These are phyloP conservation scores for Lithophane ornitopus DNA, from an alignment of 2,888 invertebrate genomes.

Conservation along the genomic window DNA sequence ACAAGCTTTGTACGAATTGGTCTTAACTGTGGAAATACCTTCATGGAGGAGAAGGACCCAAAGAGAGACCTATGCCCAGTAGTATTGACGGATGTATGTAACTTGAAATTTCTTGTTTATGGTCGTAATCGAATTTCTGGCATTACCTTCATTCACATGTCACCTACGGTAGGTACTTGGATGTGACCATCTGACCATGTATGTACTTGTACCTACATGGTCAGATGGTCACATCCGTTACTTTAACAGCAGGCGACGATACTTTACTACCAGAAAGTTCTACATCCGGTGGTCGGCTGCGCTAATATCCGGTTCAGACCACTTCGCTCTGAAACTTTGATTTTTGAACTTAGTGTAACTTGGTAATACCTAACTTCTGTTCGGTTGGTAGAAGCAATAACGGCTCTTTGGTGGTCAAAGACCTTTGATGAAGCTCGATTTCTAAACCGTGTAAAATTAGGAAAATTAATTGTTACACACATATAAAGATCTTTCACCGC, in stretches of 20 bases:
- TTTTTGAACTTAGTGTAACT: constrained; percentile 57
- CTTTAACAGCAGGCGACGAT: constrained; percentile 38
- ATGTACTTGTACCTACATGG: too few relatives aligned
- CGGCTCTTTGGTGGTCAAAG: background rate
- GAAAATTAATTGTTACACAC: too few relatives aligned
- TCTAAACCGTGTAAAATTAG: background rate
- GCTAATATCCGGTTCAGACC: constrained; percentile 61
- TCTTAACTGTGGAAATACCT: background rate
- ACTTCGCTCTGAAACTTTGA: constrained; percentile 47
- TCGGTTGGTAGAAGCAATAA: background rate
- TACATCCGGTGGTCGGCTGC: constrained; percentile 58
- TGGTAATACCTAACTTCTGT: constrained; percentile 41
- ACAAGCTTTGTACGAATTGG: background rate
- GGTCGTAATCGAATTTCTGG: background rate
- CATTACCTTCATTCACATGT: background rate
- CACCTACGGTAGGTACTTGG: background rate
- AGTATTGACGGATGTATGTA: background rate
- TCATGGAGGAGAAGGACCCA: background rate
- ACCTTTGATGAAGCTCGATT: background rate
- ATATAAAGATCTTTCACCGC: background rate
- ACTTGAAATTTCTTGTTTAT: too few relatives aligned
- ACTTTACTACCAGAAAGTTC: constrained; percentile 61
- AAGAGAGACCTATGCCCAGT: too few relatives aligned
- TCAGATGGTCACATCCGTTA: constrained; percentile 40
- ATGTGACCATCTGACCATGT: too few relatives aligned